Evolutionary conservation across 1,140 invertebrate genomes (phyloP).

Genomic region (Hyposmocoma kahamanoa): DNA sequence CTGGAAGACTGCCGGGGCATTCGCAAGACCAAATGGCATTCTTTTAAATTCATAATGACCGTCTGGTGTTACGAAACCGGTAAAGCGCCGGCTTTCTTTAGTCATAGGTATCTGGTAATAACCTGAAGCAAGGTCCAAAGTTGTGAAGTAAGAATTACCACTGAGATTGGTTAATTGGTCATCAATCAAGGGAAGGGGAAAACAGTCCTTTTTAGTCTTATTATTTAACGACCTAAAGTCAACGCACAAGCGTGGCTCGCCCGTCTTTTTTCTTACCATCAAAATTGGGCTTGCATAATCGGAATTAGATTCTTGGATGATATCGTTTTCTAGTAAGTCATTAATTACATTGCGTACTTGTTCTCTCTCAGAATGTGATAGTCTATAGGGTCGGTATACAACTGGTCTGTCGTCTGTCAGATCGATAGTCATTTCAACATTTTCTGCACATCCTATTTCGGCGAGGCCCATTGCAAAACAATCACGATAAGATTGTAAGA

Average conservation of each 20-base stretch:
- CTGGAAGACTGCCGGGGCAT: constrained; percentile 24
- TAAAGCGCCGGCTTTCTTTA: constrained; percentile 30
- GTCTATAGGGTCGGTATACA: constrained; percentile 1
- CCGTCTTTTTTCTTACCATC: constrained; percentile 29
- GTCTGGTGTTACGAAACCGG: constrained; percentile 25
- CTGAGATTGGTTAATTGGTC: constrained; percentile 49
- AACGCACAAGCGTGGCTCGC: constrained; percentile 32
- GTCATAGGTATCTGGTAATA: constrained; percentile 64
- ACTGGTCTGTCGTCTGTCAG: constrained; percentile 2
- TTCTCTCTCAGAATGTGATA: constrained; percentile 5
- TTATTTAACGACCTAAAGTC: constrained; percentile 67
- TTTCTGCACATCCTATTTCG: neutral
- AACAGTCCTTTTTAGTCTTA: constrained; percentile 46
- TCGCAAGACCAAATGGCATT: constrained; percentile 23
- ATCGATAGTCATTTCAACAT: constrained; percentile 4
- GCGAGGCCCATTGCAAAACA: neutral
- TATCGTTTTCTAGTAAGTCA: constrained; percentile 18
- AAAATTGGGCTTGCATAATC: constrained; percentile 29
- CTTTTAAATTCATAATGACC: constrained; percentile 29
- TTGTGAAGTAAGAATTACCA: constrained; percentile 20
- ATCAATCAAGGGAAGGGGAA: constrained; percentile 69
- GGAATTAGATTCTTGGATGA: constrained; percentile 47
- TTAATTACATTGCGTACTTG: neutral
- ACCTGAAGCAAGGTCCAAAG: constrained; percentile 48
- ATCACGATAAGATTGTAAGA: too few species aligned